A percentile compares a stretch with the other conserved stretches of the same genome.
Conservation (phyloP, 2,888 invertebrate genomes). For the Spodoptera littoralis region DNA sequence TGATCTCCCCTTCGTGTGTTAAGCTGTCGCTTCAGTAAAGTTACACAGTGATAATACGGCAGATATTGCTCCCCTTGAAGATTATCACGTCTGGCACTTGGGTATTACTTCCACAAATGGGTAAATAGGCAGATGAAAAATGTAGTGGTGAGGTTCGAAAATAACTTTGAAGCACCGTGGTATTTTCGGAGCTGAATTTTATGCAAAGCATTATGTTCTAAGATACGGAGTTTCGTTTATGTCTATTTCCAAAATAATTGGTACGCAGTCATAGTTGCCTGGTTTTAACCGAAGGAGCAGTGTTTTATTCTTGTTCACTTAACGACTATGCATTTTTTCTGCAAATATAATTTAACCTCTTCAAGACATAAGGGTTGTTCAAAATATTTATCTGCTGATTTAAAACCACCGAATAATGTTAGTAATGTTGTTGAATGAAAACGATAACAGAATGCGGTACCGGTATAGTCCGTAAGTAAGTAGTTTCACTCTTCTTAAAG, state of each 20-base stretch:
- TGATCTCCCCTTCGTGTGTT: conserved; percentile 65
- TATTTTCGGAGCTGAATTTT: conserved; percentile 4
- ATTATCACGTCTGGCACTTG: conserved; percentile 72
- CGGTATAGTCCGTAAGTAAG: conserved; percentile 2
- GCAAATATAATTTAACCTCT: too few relatives aligned
- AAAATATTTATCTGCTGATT: too few relatives aligned
- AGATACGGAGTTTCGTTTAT: background rate
- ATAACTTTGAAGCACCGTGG: conserved; percentile 27
- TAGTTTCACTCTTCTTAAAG: conserved; percentile 15
- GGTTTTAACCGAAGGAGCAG: too few relatives aligned
- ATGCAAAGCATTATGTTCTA: background rate
- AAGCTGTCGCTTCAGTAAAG: conserved; percentile 69
- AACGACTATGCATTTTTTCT: background rate
- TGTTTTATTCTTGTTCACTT: background rate
- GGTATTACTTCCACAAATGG: conserved; percentile 47
- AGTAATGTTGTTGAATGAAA: conserved; percentile 6
- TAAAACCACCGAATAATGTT: background rate
- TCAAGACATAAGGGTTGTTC: too few relatives aligned
- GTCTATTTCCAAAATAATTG: background rate
- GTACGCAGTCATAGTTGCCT: too few relatives aligned
- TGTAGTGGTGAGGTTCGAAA: conserved; percentile 19
- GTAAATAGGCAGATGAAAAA: conserved; percentile 42
- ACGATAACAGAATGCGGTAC: conserved; percentile 7
- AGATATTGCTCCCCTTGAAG: conserved; percentile 72
- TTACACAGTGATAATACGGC: conserved; percentile 68